Evolutionary conservation across 1,140 invertebrate species (phyloP).

Genomic region (Bombyx mandarina): DNA sequence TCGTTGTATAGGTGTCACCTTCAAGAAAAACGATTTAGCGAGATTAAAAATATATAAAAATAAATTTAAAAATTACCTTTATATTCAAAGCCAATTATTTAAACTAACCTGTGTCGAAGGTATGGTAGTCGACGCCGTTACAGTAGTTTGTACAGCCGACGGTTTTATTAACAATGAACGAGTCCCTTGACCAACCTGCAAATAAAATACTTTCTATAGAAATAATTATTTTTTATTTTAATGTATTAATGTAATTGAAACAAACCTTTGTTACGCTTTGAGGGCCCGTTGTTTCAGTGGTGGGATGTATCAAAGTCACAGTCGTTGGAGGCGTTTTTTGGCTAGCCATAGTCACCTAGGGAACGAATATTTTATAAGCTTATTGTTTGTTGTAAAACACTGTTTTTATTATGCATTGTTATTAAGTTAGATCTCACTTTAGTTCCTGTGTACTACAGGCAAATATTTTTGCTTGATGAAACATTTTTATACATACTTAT

Average conservation of each 20-base stretch:
- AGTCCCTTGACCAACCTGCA: constrained; percentile 42
- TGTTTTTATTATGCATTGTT: too few species aligned
- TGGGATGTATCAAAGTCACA: not conserved
- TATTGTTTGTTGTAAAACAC: too few species aligned
- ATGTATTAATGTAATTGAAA: not conserved
- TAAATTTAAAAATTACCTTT: not conserved
- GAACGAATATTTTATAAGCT: too few species aligned
- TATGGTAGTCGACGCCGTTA: constrained; percentile 19
- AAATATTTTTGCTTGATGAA: too few species aligned
- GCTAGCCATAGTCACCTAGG: too few species aligned
- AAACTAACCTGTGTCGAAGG: not conserved
- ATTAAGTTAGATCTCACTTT: too few species aligned
- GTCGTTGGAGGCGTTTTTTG: not conserved
- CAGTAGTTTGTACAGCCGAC: constrained; percentile 32
- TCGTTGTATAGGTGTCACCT: constrained; percentile 22
- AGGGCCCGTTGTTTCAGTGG: constrained; percentile 11
- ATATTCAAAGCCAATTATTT: not conserved
- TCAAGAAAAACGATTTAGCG: constrained; percentile 2
- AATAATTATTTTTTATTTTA: constrained; percentile 1
- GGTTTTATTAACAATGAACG: constrained; percentile 50
- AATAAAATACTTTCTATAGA: constrained; percentile 1
- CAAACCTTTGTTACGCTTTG: constrained; percentile 36
- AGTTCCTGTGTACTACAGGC: too few species aligned
- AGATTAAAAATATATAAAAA: not conserved
- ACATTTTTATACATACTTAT: too few species aligned